Conservation (phyloP, 2,113 vertebrate species). For the Theristicus caerulescens region DNA sequence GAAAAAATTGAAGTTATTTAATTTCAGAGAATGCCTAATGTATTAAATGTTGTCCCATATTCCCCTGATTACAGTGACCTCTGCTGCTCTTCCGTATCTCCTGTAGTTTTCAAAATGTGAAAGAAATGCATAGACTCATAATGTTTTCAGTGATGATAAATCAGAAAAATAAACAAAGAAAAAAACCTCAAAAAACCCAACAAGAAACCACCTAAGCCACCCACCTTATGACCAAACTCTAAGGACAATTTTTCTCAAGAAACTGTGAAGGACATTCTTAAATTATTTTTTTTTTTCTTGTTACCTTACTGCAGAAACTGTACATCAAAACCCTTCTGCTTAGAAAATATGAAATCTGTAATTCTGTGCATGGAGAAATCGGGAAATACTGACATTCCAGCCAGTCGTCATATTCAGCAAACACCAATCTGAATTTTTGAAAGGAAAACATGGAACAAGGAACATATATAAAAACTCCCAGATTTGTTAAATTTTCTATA, state of each 20-base stretch:
- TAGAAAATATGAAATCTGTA: neutral
- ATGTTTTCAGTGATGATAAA: neutral
- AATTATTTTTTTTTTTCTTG: neutral
- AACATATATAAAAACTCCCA: neutral
- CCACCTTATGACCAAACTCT: neutral
- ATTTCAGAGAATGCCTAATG: neutral
- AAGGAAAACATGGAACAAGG: neutral
- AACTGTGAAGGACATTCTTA: neutral
- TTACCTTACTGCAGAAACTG: neutral
- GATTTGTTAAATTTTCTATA: neutral
- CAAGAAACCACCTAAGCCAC: neutral
- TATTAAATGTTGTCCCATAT: neutral
- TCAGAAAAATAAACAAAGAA: neutral
- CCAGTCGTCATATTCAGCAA: neutral
- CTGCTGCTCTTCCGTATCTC: neutral
- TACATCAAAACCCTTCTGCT: neutral
- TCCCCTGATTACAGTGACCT: neutral
- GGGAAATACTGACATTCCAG: neutral
- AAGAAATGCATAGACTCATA: neutral
- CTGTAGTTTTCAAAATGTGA: neutral
- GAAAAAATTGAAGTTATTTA: neutral
- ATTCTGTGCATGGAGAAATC: neutral
- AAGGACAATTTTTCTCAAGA: neutral
- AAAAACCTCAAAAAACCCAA: rapidly evolving
- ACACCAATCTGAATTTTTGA: neutral